Conservation (phyloP, 2,113 vertebrate genomes). For the Marmota flaviventris region DNA sequence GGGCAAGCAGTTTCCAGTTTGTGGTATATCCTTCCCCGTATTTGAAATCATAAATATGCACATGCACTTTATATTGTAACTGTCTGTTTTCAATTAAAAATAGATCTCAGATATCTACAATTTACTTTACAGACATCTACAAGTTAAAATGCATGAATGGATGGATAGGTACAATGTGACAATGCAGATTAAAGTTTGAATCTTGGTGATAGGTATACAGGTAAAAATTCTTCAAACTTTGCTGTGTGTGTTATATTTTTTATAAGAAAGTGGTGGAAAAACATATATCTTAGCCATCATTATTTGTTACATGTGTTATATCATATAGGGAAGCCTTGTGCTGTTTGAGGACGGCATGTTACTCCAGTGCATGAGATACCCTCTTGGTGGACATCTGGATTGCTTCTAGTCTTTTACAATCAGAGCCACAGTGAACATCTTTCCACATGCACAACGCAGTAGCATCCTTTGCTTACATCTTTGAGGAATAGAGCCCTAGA, state of each 20-base stretch:
- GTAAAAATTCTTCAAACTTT: not conserved
- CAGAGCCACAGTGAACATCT: accelerated
- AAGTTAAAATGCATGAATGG: not conserved
- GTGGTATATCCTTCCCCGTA: not conserved
- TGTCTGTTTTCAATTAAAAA: not conserved
- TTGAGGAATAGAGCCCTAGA: not conserved
- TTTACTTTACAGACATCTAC: not conserved
- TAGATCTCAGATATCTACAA: not conserved
- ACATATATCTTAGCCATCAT: not conserved
- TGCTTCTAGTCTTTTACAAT: too few relatives aligned
- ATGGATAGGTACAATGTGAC: not conserved
- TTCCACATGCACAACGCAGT: accelerated
- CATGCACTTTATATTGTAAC: not conserved
- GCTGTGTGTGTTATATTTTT: not conserved
- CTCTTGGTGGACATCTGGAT: not conserved
- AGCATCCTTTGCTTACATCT: not conserved
- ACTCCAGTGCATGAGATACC: accelerated
- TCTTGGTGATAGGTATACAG: not conserved
- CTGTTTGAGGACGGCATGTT: not conserved
- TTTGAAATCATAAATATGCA: not conserved
- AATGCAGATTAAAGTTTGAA: not conserved
- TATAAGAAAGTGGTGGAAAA: not conserved
- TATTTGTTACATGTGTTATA: accelerated
- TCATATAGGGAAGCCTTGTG: not conserved
- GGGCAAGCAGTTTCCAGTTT: not conserved